phyloP scores from a whole-genome alignment of 1,140 invertebrate species.

The Daktulosphaira vitifoliae region DNA sequence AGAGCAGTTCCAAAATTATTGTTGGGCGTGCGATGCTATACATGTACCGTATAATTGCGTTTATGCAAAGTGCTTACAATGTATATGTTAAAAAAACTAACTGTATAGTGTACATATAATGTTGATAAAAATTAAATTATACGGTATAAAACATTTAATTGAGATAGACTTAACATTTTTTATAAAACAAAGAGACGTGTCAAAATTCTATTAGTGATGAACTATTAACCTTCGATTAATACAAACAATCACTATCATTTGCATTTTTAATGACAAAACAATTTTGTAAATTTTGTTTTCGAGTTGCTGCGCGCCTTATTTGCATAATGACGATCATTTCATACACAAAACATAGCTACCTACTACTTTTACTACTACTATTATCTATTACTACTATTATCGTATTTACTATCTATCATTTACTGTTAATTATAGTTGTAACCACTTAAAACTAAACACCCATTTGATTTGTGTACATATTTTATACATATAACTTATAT shows the following conservation, averaged over 20 bases:
- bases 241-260: not conserved
- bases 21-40: not conserved
- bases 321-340: constrained; percentile 5
- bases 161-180: constrained; percentile 6
- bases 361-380: too few species aligned
- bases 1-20: not conserved
- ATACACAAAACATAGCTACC: too few species aligned
- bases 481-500: not conserved
- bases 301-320: constrained; percentile 28
- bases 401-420: too few species aligned
- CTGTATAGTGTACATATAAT: not conserved
- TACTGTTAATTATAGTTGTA: too few species aligned
- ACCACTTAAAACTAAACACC: too few species aligned
- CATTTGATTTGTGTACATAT: not conserved
- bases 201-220: not conserved
- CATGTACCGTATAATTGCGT: not conserved
- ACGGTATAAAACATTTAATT: not conserved
- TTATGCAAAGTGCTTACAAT: constrained; percentile 1
- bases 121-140: not conserved
- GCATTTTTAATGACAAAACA: not conserved
- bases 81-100: not conserved
- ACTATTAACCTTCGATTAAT: not conserved
- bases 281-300: not conserved
- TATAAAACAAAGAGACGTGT: not conserved
- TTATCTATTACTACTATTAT: too few species aligned